Base-by-base conservation (phyloP, 2,113 vertebrate genomes). In the Periophthalmodon schlosseri region DNA sequence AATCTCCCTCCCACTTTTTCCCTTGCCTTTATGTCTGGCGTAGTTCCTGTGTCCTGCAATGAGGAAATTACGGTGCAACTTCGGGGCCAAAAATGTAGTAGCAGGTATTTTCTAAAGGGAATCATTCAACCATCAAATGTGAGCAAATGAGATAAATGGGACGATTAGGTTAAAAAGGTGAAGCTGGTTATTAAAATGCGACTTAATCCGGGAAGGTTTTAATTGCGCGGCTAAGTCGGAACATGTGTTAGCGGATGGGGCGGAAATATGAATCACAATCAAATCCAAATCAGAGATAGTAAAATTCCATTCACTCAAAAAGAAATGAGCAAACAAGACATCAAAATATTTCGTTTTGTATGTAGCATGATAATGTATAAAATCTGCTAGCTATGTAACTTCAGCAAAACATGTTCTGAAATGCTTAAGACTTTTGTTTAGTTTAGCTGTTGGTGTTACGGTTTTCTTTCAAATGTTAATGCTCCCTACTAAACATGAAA, bases 141-240 rank as follows among this genome's bases (percentile, higher is more conserved):
- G 74, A 49, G 72, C 7, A 44, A 75, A 70, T 33, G 36, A 80
- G 72, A 72, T 52, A 56, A 73, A 77, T 36, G 18, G 44, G 20
- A 76, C 75, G 80, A 84, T 84, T 65, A 65, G 77, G 64, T 63
- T 52, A 78, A 44, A 10, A 77, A 81, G 81, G 83, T 84, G 68
- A 70, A 47, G 2, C 18, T 9, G 18, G 34, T 70, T 60, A 49
- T 69, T 18, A 33, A 68, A 71, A 74, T 13, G 46, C 20, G 66
- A 36, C 33, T 44, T 74, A 4, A 47, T 74, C 20, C 34, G n/a
- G 58, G 52, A 61, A n/a, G 71, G 67, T 67, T 67, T 61, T 28
- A 39, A 61, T 18, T 68, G 68, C 72, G 66, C 10, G 36, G 34
- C 20, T 13, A 34, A 24, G 60, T 58, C 28, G 39, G 64, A 74